phyloP scores from a whole-genome alignment of 2,888 invertebrate genomes.

The Lydus trimaculatus region DNA sequence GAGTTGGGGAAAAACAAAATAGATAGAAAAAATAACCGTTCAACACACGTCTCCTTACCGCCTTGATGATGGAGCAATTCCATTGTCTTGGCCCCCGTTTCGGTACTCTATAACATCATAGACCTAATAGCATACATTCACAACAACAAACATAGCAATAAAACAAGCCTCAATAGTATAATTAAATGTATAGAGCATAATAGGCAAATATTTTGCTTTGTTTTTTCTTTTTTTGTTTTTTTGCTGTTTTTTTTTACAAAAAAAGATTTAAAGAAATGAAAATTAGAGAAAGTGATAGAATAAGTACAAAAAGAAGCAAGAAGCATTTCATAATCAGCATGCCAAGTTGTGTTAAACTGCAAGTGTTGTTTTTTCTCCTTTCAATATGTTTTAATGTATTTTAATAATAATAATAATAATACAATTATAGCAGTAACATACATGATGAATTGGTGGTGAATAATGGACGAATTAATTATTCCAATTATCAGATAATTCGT shows the following conservation, averaged over 20 bases:
- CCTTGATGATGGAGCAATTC: conserved; percentile 92
- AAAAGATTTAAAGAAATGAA: conserved; percentile 15
- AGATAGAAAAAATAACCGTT: conserved; percentile 23
- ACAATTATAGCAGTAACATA: not conserved
- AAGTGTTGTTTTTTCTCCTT: not conserved
- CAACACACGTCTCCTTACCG: conserved; percentile 72
- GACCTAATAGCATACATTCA: conserved; percentile 45
- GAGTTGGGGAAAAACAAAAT: not conserved
- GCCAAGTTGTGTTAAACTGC: conserved; percentile 37
- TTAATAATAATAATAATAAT: conserved; percentile 8
- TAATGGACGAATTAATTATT: not conserved
- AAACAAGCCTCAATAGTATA: conserved; percentile 26
- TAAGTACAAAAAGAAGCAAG: not conserved
- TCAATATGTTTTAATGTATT: conserved; percentile 28
- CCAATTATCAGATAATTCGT: not conserved
- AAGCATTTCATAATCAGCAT: conserved; percentile 32
- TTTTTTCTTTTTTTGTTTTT: no score
- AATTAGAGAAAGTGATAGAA: conserved; percentile 7
- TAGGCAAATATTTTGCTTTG: conserved; percentile 6
- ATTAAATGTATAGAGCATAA: not conserved
- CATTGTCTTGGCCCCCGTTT: conserved; percentile 89
- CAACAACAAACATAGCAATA: conserved; percentile 39
- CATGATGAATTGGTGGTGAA: not conserved
- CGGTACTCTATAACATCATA: conserved; percentile 82
- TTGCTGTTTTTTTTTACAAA: no score